Conservation (phyloP, 2,888 invertebrate species). For the Barypeithes pellucidus region DNA sequence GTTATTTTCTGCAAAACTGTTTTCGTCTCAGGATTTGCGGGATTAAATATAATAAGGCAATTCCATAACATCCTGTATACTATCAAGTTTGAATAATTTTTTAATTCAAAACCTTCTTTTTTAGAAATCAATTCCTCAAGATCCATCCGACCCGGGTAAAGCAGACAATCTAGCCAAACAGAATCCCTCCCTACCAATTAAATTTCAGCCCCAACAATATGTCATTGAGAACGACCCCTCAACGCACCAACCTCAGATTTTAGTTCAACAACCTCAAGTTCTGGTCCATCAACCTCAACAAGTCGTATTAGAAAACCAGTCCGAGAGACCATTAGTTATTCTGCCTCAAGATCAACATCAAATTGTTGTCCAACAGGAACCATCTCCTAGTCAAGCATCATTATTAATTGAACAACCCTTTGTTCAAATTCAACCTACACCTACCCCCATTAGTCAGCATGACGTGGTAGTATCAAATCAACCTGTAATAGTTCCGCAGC, state of each 20-base stretch:
- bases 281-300: constrained; percentile 42
- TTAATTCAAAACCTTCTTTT: no score
- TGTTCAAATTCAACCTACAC: neutral
- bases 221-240: constrained; percentile 1
- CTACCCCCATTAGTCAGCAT: neutral
- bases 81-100: no score
- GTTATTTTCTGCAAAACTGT: no score
- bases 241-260: constrained; percentile 1
- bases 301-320: constrained; percentile 32
- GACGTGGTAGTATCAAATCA: neutral
- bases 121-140: constrained; percentile 50
- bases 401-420: neutral
- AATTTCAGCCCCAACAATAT: constrained; percentile 2
- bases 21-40: no score
- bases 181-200: constrained; percentile 19
- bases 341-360: constrained; percentile 24
- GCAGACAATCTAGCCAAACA: constrained; percentile 41
- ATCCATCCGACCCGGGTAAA: constrained; percentile 46
- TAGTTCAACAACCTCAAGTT: constrained; percentile 33
- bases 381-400: neutral
- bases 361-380: constrained; percentile 2
- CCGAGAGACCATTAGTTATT: constrained; percentile 14
- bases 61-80: no score
- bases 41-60: no score
- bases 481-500: neutral